Conservation (phyloP, 2,888 invertebrate species). For the Hydrotaea cyrtoneurina region DNA sequence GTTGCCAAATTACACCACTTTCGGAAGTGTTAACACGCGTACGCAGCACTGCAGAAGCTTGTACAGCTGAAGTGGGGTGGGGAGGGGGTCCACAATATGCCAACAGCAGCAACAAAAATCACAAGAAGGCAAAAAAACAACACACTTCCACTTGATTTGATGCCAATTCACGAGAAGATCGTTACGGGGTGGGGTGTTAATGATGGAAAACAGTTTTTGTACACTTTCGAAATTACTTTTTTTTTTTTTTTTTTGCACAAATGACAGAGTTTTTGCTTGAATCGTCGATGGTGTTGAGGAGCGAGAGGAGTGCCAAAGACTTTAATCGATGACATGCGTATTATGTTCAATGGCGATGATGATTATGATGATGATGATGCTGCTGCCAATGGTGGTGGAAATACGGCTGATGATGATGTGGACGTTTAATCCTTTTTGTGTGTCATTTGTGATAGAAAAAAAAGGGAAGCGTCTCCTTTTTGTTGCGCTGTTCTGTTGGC, state of each 20-base stretch:
- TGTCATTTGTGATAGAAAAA: conserved; percentile 28
- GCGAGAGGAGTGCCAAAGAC: conserved; percentile 51
- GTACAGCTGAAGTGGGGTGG: neutral
- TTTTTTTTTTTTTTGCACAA: conserved; percentile 34
- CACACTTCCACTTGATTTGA: conserved; percentile 58
- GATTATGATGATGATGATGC: neutral
- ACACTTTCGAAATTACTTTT: conserved; percentile 48
- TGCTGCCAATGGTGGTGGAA: neutral
- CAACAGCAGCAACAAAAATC: conserved; percentile 16
- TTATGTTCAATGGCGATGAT: conserved; percentile 49
- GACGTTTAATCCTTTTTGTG: conserved; percentile 37
- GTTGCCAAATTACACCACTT: conserved; percentile 49
- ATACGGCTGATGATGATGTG: neutral
- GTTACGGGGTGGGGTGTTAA: conserved; percentile 51
- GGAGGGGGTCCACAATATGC: neutral
- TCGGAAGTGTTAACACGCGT: conserved; percentile 57
- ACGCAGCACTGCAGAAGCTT: conserved; percentile 1
- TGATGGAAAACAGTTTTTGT: conserved; percentile 51
- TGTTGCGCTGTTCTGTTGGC: conserved; percentile 17
- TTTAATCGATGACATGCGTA: conserved; percentile 64
- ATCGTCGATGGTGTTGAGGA: neutral
- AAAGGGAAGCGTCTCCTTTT: conserved; percentile 8
- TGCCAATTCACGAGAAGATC: conserved; percentile 39
- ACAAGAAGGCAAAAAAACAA: conserved; percentile 6
- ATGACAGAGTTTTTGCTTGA: conserved; percentile 24